Conservation (phyloP, 1,140 invertebrate genomes). For the Daktulosphaira vitifoliae region DNA sequence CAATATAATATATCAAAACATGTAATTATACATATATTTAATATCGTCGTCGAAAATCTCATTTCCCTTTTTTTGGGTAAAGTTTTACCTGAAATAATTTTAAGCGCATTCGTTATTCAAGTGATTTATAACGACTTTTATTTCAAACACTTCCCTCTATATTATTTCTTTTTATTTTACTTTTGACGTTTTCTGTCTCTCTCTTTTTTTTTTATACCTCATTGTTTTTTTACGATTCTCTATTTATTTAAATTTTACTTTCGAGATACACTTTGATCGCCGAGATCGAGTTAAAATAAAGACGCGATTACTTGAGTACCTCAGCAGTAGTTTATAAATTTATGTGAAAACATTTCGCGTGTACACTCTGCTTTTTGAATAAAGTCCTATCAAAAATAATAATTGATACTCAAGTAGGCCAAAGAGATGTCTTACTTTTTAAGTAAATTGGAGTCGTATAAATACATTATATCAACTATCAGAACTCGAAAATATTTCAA, state of each 20-base stretch:
- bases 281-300: not conserved
- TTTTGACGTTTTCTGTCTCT: not conserved
- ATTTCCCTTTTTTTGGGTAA: constrained; percentile 1
- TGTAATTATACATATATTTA: constrained; percentile 9
- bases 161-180: constrained; percentile 1
- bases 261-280: constrained; percentile 1
- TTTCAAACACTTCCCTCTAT: not conserved
- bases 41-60: constrained; percentile 10
- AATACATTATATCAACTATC: too few relatives aligned
- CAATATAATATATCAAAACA: too few relatives aligned
- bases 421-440: too few relatives aligned
- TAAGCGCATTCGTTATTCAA: not conserved
- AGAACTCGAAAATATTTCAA: too few relatives aligned
- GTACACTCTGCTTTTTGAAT: too few relatives aligned
- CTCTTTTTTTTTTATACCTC: not conserved
- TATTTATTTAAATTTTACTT: constrained; percentile 14
- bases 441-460: too few relatives aligned
- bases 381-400: too few relatives aligned
- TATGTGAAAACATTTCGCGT: too few relatives aligned
- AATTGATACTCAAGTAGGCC: too few relatives aligned
- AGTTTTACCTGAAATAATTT: constrained; percentile 12
- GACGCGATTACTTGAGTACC: too few relatives aligned
- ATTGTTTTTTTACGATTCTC: not conserved
- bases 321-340: too few relatives aligned
- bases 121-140: not conserved